Evolutionary conservation across 2,113 vertebrate genomes (phyloP), one percentile per base, ranked within the genome.

Genomic region (Tor tambroides): DNA sequence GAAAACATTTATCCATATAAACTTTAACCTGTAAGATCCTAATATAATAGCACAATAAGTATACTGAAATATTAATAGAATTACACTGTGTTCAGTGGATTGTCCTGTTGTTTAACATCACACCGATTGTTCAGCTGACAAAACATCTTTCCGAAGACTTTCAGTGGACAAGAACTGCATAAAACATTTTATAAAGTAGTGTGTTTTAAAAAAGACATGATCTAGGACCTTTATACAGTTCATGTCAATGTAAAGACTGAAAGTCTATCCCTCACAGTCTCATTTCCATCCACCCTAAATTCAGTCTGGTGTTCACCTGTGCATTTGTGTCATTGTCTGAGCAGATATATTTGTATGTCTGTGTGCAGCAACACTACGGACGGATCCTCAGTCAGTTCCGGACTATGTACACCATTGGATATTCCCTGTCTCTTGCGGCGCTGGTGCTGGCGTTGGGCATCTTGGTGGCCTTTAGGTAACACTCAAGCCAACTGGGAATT

Each of bases 331-430:
- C 30, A 59, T 10, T 83, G 65, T 76, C 21, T 63, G 49, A 43
- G 10, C 56, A 46, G 23, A 26, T 71, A 2, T 85, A 4, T 49
- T 26, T 88, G 76, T 89, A 30, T n/a, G 46, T 88, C 84, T 92
- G 28, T 69, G 21, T 86, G 67, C 51, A 59, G 79, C 93, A 97
- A 96, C 94, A 95, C 74, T 94, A 94, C 56, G 95, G 94, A 78
- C 93, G 59, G 89, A 94, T 95, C 63, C 96, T 97, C 0, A 93
- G 91, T 85, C 93, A 91, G 76, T 96, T 97, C 91, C 94, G 93
- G 91, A 91, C 95, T 88, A 97, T 98, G 95, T 99, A 99, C 95
- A 99, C 98, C 0, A 96, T 98, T 83, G 98, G 98, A n/a, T 98
- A 98, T 88, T 97, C 96, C 0, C 92, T 98, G 88, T 99, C 98